Evolutionary conservation across 2,113 vertebrate species (phyloP).

Genomic region (Actinemys pallida): DNA sequence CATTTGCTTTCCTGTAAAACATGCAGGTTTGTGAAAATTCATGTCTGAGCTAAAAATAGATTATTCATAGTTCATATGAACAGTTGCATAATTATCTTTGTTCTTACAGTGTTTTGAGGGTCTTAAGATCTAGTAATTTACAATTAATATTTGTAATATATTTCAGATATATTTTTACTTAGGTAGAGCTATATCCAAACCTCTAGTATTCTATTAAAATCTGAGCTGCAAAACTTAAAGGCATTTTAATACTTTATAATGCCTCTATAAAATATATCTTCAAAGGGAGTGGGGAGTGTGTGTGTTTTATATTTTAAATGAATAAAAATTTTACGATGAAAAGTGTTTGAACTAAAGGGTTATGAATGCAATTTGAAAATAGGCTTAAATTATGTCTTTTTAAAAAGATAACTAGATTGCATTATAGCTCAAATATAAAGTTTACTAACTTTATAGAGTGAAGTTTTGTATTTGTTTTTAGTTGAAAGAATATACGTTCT

Average conservation of each 20-base stretch:
- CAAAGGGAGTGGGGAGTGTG: constrained; percentile 30
- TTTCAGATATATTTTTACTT: not conserved
- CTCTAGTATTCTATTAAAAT: constrained; percentile 52
- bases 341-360: not conserved
- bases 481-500: not conserved
- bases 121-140: not conserved
- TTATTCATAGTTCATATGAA: not conserved
- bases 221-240: constrained; percentile 48
- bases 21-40: not conserved
- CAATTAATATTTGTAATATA: not conserved
- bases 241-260: constrained; percentile 57
- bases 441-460: not conserved
- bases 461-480: not conserved
- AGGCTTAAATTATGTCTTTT: not conserved
- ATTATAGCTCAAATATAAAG: not conserved
- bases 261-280: constrained; percentile 22
- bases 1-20: not conserved
- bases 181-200: constrained; percentile 12
- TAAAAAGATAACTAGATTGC: not conserved
- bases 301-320: constrained; percentile 55
- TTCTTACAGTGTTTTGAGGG: not conserved
- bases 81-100: not conserved
- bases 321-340: constrained; percentile 50
- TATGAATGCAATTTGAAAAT: not conserved
- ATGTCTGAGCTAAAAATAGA: not conserved